A percentile compares a stretch with the other conserved stretches of the same genome.
Conservation (phyloP, 2,113 vertebrate species). For the Cacatua alba region DNA sequence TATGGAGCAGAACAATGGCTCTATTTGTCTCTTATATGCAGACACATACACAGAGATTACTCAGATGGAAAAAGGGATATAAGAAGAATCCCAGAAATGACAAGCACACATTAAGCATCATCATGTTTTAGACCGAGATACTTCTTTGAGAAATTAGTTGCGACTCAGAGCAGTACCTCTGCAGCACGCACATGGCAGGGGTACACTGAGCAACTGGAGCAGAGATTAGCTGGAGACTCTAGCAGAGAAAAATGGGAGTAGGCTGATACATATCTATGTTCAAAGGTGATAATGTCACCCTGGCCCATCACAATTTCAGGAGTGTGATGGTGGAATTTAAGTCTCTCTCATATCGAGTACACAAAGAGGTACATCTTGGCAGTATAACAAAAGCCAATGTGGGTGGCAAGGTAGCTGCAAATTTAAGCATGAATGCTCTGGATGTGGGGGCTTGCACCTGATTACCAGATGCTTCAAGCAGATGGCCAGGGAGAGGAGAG, state of each 20-base stretch:
- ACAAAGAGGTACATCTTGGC: slow-evolving; percentile 80
- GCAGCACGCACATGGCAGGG: slow-evolving; percentile 19
- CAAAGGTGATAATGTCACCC: slow-evolving; percentile 61
- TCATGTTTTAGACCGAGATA: slow-evolving; percentile 50
- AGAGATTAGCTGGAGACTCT: slow-evolving; percentile 18
- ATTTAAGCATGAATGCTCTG: slow-evolving; percentile 83
- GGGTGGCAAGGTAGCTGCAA: slow-evolving; percentile 85
- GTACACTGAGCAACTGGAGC: slow-evolving; percentile 22
- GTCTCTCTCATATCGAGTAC: slow-evolving; percentile 64
- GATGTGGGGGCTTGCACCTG: slow-evolving; percentile 81
- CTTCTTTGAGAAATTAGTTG: slow-evolving; percentile 64
- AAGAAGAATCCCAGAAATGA: slow-evolving; percentile 55
- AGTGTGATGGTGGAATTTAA: slow-evolving; percentile 67
- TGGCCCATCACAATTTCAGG: slow-evolving; percentile 42
- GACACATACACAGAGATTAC: slow-evolving; percentile 58
- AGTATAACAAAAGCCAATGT: slow-evolving; percentile 77
- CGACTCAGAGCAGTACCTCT: not conserved
- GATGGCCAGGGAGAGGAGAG: slow-evolving; percentile 81
- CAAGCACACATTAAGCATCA: slow-evolving; percentile 52
- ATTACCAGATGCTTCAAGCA: slow-evolving; percentile 85
- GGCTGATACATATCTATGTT: slow-evolving; percentile 43
- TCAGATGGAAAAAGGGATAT: slow-evolving; percentile 55
- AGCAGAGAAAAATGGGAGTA: slow-evolving; percentile 48
- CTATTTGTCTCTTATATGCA: slow-evolving; percentile 59
- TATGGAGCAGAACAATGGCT: slow-evolving; percentile 51